Percentiles rank a stretch among this genome's conserved stretches.
Conservation (phyloP, 1,140 invertebrate species). For the Bombus breviceps region DNA sequence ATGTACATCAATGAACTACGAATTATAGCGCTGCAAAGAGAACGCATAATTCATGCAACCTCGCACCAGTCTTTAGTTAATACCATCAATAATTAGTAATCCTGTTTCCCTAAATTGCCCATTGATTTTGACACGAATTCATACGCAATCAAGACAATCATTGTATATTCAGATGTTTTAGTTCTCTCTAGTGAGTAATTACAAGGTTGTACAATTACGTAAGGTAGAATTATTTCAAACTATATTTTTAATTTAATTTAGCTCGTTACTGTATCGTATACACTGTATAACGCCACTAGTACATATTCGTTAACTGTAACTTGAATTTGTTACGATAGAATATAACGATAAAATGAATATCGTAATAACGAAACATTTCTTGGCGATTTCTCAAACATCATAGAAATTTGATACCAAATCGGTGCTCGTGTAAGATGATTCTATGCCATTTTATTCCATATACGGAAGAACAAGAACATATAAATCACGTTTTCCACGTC, state of each 20-base stretch:
- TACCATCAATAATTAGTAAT: slow-evolving; percentile 1
- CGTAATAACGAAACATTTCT: too few species aligned
- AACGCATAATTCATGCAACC: slow-evolving; percentile 43
- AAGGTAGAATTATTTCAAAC: too few species aligned
- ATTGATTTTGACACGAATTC: background rate
- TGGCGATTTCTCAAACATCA: background rate
- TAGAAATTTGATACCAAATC: background rate
- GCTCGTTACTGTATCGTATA: too few species aligned
- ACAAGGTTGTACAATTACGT: too few species aligned
- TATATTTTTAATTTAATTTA: too few species aligned
- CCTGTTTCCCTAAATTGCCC: background rate
- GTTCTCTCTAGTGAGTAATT: too few species aligned
- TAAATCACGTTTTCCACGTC: slow-evolving; percentile 47
- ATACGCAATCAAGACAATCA: background rate
- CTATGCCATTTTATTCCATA: background rate
- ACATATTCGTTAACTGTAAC: too few species aligned
- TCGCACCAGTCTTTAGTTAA: slow-evolving; percentile 49
- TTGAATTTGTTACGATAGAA: too few species aligned
- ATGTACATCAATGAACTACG: slow-evolving; percentile 12
- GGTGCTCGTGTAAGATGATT: background rate
- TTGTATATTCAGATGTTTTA: too few species aligned
- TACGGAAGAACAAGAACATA: background rate
- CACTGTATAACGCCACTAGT: too few species aligned
- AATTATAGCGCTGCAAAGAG: slow-evolving; percentile 45
- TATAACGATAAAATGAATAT: background rate